Base-by-base conservation (phyloP, 2,888 invertebrate species). In the Tupiocoris notatus region DNA sequence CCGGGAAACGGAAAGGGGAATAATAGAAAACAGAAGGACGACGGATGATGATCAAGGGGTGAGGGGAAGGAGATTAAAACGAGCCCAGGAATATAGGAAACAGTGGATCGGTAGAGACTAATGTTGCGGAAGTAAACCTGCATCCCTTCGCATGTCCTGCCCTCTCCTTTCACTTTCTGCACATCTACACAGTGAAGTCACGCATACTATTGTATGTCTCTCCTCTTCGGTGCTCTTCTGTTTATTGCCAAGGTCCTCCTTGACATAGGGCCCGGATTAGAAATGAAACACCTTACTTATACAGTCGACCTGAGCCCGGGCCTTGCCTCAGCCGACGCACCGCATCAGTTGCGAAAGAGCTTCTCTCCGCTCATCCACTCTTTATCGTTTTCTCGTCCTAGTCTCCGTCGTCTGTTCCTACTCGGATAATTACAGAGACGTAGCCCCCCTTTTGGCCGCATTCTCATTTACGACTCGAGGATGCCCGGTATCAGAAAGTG, bases 111-210 rank as follows among this genome's bases (percentile, higher is more conserved):
- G 75, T 75, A 66, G 62, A 75, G 75, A 75, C 75, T 75, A 75
- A 75, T 75, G 75, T 75, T 75, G 75, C 75, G 75, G 75, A 75
- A 75, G 25, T 75, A 75, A 75, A 66, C 73, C 73, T 73, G 64
- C 73, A 62, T 64, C 73, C 70, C 70, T 70, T 70, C 70, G 59
- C 58, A 57, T 56, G 54, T 66, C 56, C 17, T 21, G 67, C 2
- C 21, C 21, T 67, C 57, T 16, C 18, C 22, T 67, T 16, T 20
- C 22, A 17, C 23, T 3, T 39, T 12, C 12, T 12, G 39, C 39
- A 7, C 39, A 3, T 39, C 12, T 39, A 7, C 39, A 39, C 39
- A 3, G 3, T 39, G 39, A 7, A 39, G 39, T 12, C 39, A 39
- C 6, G 39, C 39, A 39, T 12, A 39, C 39, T 39, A n/a, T n/a